Percentiles rank a stretch among this genome's conserved stretches.
Conservation (phyloP, 2,888 invertebrate species). For the Xanthorhoe spadicearia region DNA sequence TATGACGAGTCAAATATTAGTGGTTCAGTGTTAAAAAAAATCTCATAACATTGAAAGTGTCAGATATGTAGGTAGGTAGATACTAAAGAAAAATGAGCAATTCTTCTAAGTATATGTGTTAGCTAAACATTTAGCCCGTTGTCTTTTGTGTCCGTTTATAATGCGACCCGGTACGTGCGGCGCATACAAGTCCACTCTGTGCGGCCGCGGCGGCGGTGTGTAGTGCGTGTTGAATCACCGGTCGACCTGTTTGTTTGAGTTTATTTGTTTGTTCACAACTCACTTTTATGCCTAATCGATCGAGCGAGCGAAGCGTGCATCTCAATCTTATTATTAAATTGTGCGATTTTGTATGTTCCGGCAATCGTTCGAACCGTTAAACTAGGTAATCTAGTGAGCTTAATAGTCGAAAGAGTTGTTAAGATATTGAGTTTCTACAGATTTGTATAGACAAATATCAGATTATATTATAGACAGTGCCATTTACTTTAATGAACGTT, state of each 20-base stretch:
- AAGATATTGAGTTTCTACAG: too few species aligned
- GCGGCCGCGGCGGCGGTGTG: conserved; percentile 44
- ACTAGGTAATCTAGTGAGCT: too few species aligned
- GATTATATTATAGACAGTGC: too few species aligned
- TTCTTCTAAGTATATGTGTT: conserved; percentile 33
- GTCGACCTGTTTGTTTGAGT: conserved; percentile 47
- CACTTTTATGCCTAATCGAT: conserved; percentile 4
- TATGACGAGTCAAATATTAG: too few species aligned
- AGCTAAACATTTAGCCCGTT: conserved; percentile 44
- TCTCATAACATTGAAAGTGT: background rate
- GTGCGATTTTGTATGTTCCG: too few species aligned
- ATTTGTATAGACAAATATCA: too few species aligned
- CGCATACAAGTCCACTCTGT: conserved; percentile 67
- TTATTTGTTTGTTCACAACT: conserved; percentile 15
- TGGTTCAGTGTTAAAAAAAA: background rate
- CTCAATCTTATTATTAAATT: too few species aligned
- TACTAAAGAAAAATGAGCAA: background rate
- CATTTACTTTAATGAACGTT: too few species aligned
- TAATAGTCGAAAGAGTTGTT: too few species aligned
- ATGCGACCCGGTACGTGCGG: conserved; percentile 69
- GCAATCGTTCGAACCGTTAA: too few species aligned
- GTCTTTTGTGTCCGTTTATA: conserved; percentile 55
- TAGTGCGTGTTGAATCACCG: conserved; percentile 68
- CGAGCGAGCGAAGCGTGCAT: too few species aligned
- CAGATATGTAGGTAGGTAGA: background rate